These are phyloP conservation scores for Atrichornis clamosus DNA, from an alignment of 2,113 vertebrate genomes.

Conservation along the genomic window DNA sequence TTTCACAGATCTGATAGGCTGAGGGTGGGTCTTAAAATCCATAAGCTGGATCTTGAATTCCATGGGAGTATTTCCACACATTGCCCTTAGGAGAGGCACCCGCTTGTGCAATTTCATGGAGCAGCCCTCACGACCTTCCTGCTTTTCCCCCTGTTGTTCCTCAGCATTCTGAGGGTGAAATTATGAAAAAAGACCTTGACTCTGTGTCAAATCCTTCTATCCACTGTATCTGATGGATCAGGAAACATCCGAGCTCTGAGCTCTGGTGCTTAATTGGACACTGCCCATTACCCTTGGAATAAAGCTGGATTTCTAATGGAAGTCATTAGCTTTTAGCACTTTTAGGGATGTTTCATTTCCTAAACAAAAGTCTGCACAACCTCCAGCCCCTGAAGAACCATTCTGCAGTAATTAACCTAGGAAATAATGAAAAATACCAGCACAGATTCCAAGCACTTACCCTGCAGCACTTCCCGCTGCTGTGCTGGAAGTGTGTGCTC, in stretches of 20 bases:
- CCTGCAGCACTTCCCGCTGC: background rate
- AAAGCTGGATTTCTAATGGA: background rate
- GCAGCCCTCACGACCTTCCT: background rate
- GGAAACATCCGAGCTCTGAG: background rate
- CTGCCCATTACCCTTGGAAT: background rate
- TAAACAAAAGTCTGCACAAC: background rate
- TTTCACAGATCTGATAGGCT: background rate
- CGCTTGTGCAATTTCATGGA: background rate
- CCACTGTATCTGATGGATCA: background rate
- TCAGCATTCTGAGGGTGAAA: background rate
- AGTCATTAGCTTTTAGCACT: background rate
- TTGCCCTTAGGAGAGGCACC: background rate
- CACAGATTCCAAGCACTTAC: background rate
- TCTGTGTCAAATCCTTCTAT: background rate
- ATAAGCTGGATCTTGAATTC: background rate
- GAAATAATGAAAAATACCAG: background rate
- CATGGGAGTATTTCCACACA: background rate
- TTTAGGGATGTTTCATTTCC: background rate
- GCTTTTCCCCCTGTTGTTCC: background rate
- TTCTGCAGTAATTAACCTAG: background rate
- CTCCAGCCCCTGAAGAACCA: background rate
- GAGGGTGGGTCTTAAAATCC: background rate
- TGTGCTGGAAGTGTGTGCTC: background rate
- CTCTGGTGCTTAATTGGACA: background rate
- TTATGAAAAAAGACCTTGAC: accelerated